Conservation (phyloP, 1,140 invertebrate genomes). For the Saccostrea echinata region DNA sequence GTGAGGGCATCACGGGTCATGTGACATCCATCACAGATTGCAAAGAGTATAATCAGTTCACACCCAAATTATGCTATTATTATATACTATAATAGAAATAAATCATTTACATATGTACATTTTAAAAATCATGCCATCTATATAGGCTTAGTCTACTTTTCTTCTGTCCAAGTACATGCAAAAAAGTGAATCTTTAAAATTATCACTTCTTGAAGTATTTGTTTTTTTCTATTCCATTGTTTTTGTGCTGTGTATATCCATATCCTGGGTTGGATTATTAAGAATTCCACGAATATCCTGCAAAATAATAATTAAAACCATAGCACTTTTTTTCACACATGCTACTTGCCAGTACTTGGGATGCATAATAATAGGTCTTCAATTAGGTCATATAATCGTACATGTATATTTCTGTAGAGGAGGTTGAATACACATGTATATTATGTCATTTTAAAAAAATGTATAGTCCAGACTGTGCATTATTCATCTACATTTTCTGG, state of each 20-base stretch:
- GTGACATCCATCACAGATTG: too few species aligned
- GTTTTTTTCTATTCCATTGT: constrained; percentile 64
- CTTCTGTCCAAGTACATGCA: too few species aligned
- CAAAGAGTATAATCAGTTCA: constrained; percentile 12
- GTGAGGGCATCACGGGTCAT: background rate
- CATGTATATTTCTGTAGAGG: too few species aligned
- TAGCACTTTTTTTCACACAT: too few species aligned
- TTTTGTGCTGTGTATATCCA: constrained; percentile 67
- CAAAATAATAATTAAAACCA: too few species aligned
- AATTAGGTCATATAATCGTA: background rate
- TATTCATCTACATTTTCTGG: background rate
- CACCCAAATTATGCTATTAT: background rate
- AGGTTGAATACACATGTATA: background rate
- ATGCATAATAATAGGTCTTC: too few species aligned
- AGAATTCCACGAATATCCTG: too few species aligned
- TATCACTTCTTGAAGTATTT: background rate
- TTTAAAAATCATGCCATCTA: background rate
- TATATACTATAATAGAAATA: background rate
- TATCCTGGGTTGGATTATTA: constrained; percentile 51
- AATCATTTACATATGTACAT: background rate
- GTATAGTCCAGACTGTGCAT: too few species aligned
- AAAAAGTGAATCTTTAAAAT: too few species aligned
- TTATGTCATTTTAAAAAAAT: too few species aligned
- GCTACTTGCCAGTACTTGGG: too few species aligned
- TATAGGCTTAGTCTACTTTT: too few species aligned